phyloP scores from a whole-genome alignment of 2,888 invertebrate genomes.

The Drosophila anceps region DNA sequence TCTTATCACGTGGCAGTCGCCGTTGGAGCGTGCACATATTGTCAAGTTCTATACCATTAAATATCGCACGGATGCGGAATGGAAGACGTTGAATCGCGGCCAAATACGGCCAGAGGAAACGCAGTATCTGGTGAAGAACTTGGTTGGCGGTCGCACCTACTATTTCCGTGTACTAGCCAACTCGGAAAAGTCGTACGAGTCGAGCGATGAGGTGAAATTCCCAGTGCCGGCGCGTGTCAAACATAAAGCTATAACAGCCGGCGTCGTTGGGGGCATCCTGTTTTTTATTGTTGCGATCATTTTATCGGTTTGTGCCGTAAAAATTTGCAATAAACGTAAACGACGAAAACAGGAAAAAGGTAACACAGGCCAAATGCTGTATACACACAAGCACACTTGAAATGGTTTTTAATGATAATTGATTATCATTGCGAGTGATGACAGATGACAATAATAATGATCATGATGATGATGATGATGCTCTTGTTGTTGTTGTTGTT shows the following conservation, averaged over 20 bases:
- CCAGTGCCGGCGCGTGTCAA: constrained; percentile 95
- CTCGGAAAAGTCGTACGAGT: constrained; percentile 94
- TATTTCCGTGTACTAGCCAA: constrained; percentile 96
- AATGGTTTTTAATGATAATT: constrained; percentile 75
- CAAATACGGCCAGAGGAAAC: constrained; percentile 95
- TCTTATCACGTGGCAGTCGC: constrained; percentile 95
- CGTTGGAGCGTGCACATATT: constrained; percentile 91
- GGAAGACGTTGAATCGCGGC: constrained; percentile 95
- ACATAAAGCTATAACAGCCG: constrained; percentile 98
- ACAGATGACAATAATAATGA: constrained; percentile 43
- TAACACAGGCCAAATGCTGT: constrained; percentile 86
- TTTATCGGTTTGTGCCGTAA: constrained; percentile 98
- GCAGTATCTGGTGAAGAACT: constrained; percentile 95
- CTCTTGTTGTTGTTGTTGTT: constrained; percentile 47
- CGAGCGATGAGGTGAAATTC: constrained; percentile 95
- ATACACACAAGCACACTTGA: constrained; percentile 78
- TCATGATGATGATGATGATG: constrained; percentile 34
- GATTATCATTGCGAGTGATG: constrained; percentile 29
- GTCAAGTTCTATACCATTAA: constrained; percentile 96
- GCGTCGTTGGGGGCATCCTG: constrained; percentile 97
- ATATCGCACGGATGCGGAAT: constrained; percentile 95
- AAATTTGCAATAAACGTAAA: constrained; percentile 98
- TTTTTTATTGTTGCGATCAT: constrained; percentile 99
- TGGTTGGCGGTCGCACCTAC: constrained; percentile 95
- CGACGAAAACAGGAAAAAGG: constrained; percentile 99